Percentiles rank a stretch among this genome's conserved stretches.
phyloP scores from a whole-genome alignment of 37 sponge, comb jelly and placozoan species.

The Halisarca cf. caerulea region DNA sequence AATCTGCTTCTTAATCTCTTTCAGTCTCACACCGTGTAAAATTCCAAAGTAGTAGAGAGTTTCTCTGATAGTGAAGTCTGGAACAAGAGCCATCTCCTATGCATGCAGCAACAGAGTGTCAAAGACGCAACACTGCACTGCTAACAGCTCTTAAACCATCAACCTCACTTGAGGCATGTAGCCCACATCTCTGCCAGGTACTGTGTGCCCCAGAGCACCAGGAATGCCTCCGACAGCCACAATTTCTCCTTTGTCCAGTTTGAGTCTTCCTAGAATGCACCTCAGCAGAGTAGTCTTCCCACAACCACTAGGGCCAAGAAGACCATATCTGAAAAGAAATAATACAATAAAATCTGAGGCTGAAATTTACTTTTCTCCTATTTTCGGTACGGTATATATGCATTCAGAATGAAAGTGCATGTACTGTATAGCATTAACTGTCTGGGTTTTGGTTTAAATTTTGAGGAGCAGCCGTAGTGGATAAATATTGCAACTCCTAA shows the following conservation, averaged over 20 bases:
- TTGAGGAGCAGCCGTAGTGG: too few species aligned
- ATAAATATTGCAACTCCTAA: too few species aligned
- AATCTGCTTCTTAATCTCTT: slow-evolving; percentile 42
- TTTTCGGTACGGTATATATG: too few species aligned
- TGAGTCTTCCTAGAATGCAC: slow-evolving; percentile 80
- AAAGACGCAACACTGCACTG: neutral
- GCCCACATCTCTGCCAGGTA: slow-evolving; percentile 82
- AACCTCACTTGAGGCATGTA: slow-evolving; percentile 86
- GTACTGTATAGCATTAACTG: too few species aligned
- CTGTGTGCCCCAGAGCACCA: slow-evolving; percentile 45
- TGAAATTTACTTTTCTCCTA: too few species aligned
- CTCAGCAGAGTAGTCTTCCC: slow-evolving; percentile 90
- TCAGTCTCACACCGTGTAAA: slow-evolving; percentile 58
- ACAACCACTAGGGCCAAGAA: slow-evolving; percentile 88
- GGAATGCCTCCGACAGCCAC: slow-evolving; percentile 63
- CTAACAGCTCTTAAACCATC: too few species aligned
- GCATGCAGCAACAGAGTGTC: neutral
- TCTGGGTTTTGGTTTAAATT: too few species aligned
- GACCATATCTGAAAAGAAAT: slow-evolving; percentile 66
- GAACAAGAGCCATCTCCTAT: slow-evolving; percentile 77
- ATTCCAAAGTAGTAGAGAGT: slow-evolving; percentile 81
- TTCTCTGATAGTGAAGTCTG: slow-evolving; percentile 73
- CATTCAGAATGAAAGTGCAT: too few species aligned
- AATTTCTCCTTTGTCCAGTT: slow-evolving; percentile 43
- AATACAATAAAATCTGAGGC: too few species aligned